Conservation (phyloP, 2,113 vertebrate genomes). For the Rhabdornis inornatus region DNA sequence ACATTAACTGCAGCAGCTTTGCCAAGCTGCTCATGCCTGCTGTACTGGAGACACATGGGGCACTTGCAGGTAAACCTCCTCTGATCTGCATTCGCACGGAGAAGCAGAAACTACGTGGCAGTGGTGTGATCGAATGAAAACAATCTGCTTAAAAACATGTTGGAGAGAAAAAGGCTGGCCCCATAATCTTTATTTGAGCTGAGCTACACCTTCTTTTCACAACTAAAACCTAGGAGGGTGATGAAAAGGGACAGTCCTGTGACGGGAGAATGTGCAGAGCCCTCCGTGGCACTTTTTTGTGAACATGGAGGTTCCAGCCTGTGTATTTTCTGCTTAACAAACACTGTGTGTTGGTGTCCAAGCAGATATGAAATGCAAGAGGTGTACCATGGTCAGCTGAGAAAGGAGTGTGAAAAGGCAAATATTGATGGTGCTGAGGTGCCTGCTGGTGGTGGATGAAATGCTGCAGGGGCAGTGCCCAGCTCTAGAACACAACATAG, state of each 20-base stretch:
- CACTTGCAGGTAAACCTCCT: not conserved
- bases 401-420: not conserved
- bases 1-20: not conserved
- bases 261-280: rapidly evolving
- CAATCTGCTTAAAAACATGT: not conserved
- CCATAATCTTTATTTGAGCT: not conserved
- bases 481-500: not conserved
- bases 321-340: not conserved
- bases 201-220: not conserved
- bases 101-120: not conserved
- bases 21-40: not conserved
- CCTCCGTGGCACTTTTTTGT: rapidly evolving
- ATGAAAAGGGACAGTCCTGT: not conserved
- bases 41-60: not conserved
- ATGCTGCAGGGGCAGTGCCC: rapidly evolving
- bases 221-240: not conserved
- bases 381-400: not conserved
- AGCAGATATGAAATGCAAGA: not conserved
- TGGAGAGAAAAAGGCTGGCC: not conserved
- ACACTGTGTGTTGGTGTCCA: rapidly evolving
- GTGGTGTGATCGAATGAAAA: not conserved
- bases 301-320: not conserved
- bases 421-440: not conserved
- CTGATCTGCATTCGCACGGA: rapidly evolving
- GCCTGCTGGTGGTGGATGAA: rapidly evolving